A percentile compares a stretch with the other conserved stretches of the same genome.
Evolutionary conservation across 2,797 vertebrate species (phyloP).

Genomic region (Eremophila alpestris): DNA sequence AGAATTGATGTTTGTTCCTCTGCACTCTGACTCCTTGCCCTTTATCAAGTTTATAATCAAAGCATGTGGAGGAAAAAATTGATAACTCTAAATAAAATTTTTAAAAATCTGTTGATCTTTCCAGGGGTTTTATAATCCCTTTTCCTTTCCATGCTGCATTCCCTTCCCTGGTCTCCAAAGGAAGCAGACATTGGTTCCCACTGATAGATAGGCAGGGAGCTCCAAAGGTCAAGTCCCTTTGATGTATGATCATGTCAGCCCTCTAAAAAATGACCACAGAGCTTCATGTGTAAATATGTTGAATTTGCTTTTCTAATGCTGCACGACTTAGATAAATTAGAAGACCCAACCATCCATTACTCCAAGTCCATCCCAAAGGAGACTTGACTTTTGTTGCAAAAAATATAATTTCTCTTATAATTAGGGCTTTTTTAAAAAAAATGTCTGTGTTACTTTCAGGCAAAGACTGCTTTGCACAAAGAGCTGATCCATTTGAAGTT

Average conservation of each 20-base stretch:
- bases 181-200: neutral
- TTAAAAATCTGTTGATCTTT: neutral
- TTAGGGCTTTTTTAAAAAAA: neutral
- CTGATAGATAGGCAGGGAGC: neutral
- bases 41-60: slow-evolving; percentile 1
- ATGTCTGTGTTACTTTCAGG: neutral
- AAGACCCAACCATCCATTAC: slow-evolving; percentile 29
- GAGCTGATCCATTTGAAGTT: neutral
- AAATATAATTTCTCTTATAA: slow-evolving; percentile 18
- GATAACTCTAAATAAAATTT: neutral
- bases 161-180: neutral
- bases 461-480: neutral
- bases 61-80: neutral
- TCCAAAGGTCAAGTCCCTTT: slow-evolving; percentile 35
- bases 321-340: slow-evolving; percentile 49
- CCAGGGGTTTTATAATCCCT: neutral
- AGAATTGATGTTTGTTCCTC: slow-evolving; percentile 14
- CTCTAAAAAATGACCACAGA: slow-evolving; percentile 41
- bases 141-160: neutral
- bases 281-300: slow-evolving; percentile 55
- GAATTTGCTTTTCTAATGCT: slow-evolving; percentile 60
- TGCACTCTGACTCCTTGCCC: neutral
- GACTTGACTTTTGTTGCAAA: neutral
- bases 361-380: slow-evolving; percentile 48
- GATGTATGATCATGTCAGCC: slow-evolving; percentile 30